Conservation (phyloP, 1,140 invertebrate genomes). For the Amphibalanus amphitrite region DNA sequence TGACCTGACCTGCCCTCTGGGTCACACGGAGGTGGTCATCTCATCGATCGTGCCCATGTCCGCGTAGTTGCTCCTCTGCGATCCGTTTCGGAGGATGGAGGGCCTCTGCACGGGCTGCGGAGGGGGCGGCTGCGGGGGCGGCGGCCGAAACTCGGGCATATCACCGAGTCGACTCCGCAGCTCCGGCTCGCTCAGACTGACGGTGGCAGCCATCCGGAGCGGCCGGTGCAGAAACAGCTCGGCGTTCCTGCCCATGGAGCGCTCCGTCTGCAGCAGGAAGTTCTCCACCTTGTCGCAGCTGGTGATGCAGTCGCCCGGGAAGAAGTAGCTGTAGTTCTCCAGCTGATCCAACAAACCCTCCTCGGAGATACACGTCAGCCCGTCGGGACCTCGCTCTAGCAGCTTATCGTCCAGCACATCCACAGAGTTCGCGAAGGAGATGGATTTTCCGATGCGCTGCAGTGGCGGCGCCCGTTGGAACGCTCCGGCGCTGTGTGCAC, state of each 20-base stretch:
- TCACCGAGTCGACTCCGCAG: conserved; percentile 38
- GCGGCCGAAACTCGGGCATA: conserved; percentile 19
- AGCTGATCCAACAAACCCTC: conserved; percentile 6
- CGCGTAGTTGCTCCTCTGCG: conserved; percentile 16
- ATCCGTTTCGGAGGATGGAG: conserved; percentile 9
- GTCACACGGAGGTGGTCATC: conserved; percentile 36
- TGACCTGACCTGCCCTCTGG: no score
- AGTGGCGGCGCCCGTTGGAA: conserved; percentile 24
- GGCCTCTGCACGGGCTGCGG: conserved; percentile 12
- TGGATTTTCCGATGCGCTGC: conserved; percentile 35
- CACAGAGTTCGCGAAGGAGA: conserved; percentile 48
- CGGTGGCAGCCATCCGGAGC: conserved; percentile 21
- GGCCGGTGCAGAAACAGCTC: conserved; percentile 8
- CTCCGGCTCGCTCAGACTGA: conserved; percentile 50
- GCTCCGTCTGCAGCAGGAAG: conserved; percentile 8
- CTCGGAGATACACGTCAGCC: conserved; percentile 22
- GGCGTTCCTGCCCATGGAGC: conserved; percentile 8
- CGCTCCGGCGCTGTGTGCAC: background rate
- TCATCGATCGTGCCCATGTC: conserved; percentile 36
- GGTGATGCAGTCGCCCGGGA: conserved; percentile 9
- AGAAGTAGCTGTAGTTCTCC: conserved; percentile 6
- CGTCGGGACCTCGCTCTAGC: conserved; percentile 21
- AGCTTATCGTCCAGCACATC: conserved; percentile 29
- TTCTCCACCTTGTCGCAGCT: conserved; percentile 16
- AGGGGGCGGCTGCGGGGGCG: no score